Percentiles rank a stretch among this genome's conserved stretches.
phyloP scores from a whole-genome alignment of 2,797 vertebrate species.

The Protosalanx chinensis region DNA sequence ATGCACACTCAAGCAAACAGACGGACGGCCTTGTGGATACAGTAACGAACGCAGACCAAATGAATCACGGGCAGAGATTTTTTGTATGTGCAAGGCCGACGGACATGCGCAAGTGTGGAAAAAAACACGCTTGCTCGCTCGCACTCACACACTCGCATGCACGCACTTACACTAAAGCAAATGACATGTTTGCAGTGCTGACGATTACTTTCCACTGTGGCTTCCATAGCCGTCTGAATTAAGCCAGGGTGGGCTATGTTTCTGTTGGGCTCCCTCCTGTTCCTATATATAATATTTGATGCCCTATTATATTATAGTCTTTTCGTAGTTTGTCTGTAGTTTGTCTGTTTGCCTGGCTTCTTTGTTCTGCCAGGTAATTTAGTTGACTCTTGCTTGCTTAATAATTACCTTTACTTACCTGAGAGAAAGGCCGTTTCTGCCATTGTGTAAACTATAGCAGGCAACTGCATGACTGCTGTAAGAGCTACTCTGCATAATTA shows the following conservation, averaged over 20 bases:
- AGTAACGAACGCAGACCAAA: neutral
- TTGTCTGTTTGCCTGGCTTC: neutral
- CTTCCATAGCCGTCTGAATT: constrained; percentile 6
- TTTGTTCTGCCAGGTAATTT: constrained; percentile 21
- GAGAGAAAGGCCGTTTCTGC: no score
- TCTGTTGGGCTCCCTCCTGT: constrained; percentile 8
- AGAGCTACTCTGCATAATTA: no score
- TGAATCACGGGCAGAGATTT: neutral
- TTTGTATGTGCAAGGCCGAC: neutral
- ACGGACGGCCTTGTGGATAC: constrained; percentile 16
- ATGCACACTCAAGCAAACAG: constrained; percentile 22
- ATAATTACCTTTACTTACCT: no score
- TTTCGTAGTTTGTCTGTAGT: neutral
- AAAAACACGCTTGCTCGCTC: neutral
- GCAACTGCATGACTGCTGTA: no score
- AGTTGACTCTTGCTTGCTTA: constrained; percentile 1
- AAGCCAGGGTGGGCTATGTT: constrained; percentile 14
- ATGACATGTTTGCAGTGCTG: constrained; percentile 9
- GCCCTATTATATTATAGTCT: neutral
- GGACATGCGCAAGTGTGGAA: neutral
- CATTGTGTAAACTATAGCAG: no score
- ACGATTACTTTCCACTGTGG: constrained; percentile 17
- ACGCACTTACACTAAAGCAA: constrained; percentile 2
- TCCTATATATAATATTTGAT: constrained; percentile 5
- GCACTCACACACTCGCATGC: neutral